These are phyloP conservation scores for Heliconius cydno DNA, from an alignment of 2,888 invertebrate species.

Conservation along the genomic window DNA sequence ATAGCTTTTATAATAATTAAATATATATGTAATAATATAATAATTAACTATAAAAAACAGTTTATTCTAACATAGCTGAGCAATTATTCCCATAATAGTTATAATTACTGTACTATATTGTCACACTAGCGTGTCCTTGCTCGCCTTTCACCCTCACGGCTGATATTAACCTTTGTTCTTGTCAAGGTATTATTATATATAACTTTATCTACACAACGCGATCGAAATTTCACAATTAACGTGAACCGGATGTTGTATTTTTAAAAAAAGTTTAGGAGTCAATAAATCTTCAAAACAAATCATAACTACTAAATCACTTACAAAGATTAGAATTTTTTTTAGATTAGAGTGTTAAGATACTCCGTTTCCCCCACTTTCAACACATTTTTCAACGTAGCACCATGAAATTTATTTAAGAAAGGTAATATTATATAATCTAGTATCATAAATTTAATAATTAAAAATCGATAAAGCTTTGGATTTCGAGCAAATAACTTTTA, in stretches of 20 bases:
- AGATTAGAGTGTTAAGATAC: background rate
- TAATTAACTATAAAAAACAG: background rate
- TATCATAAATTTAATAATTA: background rate
- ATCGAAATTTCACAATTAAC: slow-evolving; percentile 26
- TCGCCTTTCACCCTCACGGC: slow-evolving; percentile 50
- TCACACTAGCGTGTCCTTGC: slow-evolving; percentile 49
- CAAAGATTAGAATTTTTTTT: background rate
- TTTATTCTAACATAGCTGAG: slow-evolving; percentile 17
- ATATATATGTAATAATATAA: background rate
- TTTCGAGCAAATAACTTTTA: background rate
- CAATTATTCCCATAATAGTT: slow-evolving; percentile 32
- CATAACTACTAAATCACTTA: background rate
- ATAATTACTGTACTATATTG: slow-evolving; percentile 34
- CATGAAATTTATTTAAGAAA: background rate
- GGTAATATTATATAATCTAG: background rate
- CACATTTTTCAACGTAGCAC: background rate
- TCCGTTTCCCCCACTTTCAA: background rate
- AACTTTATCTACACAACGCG: slow-evolving; percentile 16
- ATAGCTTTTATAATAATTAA: too few species aligned
- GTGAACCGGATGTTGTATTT: slow-evolving; percentile 14
- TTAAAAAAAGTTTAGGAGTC: too few species aligned
- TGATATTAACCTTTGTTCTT: slow-evolving; percentile 47
- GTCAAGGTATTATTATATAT: slow-evolving; percentile 27
- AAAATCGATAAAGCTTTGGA: too few species aligned
- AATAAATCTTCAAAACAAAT: too few species aligned